Evolutionary conservation across 2,113 vertebrate genomes (phyloP).

Genomic region (Saccopteryx leptura): DNA sequence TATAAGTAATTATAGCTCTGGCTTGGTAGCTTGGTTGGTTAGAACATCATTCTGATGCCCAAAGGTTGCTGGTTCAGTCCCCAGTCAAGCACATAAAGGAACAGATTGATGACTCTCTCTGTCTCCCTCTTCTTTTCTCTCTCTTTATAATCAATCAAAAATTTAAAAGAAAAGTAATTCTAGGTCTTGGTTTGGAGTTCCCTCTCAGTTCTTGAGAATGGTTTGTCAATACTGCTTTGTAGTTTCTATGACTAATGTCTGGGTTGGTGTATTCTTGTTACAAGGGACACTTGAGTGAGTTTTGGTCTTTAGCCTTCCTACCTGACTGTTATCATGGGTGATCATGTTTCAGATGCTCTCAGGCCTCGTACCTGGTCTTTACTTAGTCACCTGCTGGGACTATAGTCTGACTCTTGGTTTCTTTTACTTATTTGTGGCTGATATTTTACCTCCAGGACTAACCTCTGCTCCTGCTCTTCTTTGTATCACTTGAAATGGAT

Average conservation of each 20-base stretch:
- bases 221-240: not conserved
- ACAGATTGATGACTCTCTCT: too few relatives aligned
- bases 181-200: not conserved
- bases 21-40: too few relatives aligned
- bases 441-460: not conserved
- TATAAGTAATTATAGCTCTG: too few relatives aligned
- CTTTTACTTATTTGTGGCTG: not conserved
- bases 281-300: not conserved
- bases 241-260: not conserved
- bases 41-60: too few relatives aligned
- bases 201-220: not conserved
- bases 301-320: not conserved
- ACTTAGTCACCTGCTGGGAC: not conserved
- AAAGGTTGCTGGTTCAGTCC: too few relatives aligned
- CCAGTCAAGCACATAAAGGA: too few relatives aligned
- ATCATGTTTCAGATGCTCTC: not conserved
- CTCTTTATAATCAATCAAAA: too few relatives aligned
- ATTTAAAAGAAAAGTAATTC: not conserved
- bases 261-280: not conserved
- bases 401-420: not conserved
- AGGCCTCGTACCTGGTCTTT: not conserved
- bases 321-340: not conserved
- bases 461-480: not conserved
- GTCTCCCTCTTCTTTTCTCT: too few relatives aligned
- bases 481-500: not conserved